phyloP scores from a whole-genome alignment of 64 coral and sea anemone species.

The Montipora efflorescens region DNA sequence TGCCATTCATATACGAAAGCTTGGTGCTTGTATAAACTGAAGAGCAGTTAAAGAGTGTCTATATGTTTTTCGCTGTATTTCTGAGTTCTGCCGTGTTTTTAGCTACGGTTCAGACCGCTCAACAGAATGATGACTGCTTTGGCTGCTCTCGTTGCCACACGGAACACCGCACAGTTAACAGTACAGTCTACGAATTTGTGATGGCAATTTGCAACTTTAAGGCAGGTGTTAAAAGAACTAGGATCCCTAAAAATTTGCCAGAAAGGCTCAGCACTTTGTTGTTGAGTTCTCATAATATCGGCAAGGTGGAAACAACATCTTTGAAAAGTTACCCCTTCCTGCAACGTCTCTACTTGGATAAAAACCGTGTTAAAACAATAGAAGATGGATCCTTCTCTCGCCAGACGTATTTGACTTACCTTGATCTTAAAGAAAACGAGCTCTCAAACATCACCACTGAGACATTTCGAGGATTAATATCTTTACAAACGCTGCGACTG shows the following conservation, averaged over 20 bases:
- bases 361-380: constrained; percentile 20
- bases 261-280: neutral
- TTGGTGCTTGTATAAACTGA: neutral
- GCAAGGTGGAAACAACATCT: constrained; percentile 18
- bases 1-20: neutral
- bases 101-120: neutral
- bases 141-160: neutral
- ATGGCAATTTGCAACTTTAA: neutral
- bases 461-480: constrained; percentile 42
- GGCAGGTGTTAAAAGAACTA: neutral
- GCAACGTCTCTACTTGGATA: constrained; percentile 26
- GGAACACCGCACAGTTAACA: neutral
- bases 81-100: neutral
- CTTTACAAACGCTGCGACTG: constrained; percentile 2
- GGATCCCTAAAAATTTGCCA: constrained; percentile 19
- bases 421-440: constrained; percentile 43
- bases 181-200: neutral
- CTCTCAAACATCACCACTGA: neutral
- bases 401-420: neutral
- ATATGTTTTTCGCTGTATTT: neutral
- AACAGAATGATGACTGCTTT: neutral
- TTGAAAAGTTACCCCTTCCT: constrained; percentile 26
- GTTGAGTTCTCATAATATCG: constrained; percentile 15
- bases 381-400: constrained; percentile 37
- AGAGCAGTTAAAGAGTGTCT: neutral